Conservation (phyloP, 2,797 vertebrate species). For the Tragelaphus oryx region DNA sequence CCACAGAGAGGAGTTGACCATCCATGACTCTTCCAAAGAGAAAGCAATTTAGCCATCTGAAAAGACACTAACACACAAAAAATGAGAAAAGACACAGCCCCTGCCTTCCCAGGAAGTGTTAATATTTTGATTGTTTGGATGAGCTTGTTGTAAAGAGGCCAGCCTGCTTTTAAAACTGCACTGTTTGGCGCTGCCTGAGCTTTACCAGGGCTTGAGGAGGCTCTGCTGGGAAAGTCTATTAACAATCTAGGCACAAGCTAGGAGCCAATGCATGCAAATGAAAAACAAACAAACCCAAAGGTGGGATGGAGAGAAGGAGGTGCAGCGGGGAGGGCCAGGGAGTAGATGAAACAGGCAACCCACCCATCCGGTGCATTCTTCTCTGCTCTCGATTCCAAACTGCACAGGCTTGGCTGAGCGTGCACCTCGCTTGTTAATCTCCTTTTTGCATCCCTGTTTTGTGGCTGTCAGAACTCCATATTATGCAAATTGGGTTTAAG, state of each 20-base stretch:
- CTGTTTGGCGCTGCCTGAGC: background rate
- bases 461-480: conserved; percentile 80
- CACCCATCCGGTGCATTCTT: conserved; percentile 70
- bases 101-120: background rate
- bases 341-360: conserved; percentile 55
- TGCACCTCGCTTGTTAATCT: conserved; percentile 80
- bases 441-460: conserved; percentile 82
- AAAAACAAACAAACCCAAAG: conserved; percentile 66
- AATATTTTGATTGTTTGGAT: conserved; percentile 19
- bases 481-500: conserved; percentile 84
- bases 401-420: conserved; percentile 74
- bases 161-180: conserved; percentile 48
- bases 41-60: conserved; percentile 29
- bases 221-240: conserved; percentile 61
- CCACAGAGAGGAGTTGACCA: background rate
- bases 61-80: background rate
- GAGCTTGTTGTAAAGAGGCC: conserved; percentile 18
- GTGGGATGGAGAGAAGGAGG: conserved; percentile 29
- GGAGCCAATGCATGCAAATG: conserved; percentile 47
- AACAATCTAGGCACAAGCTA: conserved; percentile 60
- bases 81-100: background rate
- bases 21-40: background rate
- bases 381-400: conserved; percentile 68
- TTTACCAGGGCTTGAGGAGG: conserved; percentile 4
- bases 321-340: conserved; percentile 23